Evolutionary conservation across 2,797 vertebrate species (phyloP), one percentile per base, ranked within the genome.

Genomic region (Tragelaphus eurycerus): DNA sequence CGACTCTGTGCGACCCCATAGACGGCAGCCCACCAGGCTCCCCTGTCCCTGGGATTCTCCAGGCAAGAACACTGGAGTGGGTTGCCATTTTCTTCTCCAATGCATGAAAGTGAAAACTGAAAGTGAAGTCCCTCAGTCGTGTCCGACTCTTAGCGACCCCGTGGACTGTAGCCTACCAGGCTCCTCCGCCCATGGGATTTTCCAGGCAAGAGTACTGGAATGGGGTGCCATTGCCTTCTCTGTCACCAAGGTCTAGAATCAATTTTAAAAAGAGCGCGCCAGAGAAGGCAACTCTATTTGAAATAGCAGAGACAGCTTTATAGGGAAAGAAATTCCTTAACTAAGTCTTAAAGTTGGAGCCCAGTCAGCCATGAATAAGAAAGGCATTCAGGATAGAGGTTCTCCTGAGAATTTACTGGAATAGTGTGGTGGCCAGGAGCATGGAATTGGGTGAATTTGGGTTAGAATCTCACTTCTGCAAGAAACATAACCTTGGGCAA

Each of bases 321-420:
- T 43, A 88, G 67, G 60, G 13, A 79, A 90, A 78, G 25, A 12
- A 57, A 50, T 81, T 96, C 3, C 89, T 95, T 85, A 79, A 48
- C 11, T 43, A 27, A 85, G 29, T 82, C 23, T 92, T 95, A 21
- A 82, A 64, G 9, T 2, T 14, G 48, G 25, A 90, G 3, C 27
- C 16, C 2, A 43, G 46, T 79, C 57, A 62, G 54, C 13, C 1
- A 29, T 34, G 9, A 50, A 79, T 8, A 48, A 62, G 14, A 38
- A 16, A 55, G 21, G 23, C 10, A 7, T 57, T 82, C 23, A 64
- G 14, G 27, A 64, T 59, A 29, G 31, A 62, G 19, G 0, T 19
- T 79, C 57, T 52, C 4, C 17, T 57, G 17, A 31, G 7, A 7
- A 48, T n/a, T 25, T 55, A 27, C 12, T 27, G 13, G 27, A 81